A percentile compares a stretch with the other conserved stretches of the same genome.
Conservation (phyloP, 2,797 vertebrate genomes). For the Chromis chromis region DNA sequence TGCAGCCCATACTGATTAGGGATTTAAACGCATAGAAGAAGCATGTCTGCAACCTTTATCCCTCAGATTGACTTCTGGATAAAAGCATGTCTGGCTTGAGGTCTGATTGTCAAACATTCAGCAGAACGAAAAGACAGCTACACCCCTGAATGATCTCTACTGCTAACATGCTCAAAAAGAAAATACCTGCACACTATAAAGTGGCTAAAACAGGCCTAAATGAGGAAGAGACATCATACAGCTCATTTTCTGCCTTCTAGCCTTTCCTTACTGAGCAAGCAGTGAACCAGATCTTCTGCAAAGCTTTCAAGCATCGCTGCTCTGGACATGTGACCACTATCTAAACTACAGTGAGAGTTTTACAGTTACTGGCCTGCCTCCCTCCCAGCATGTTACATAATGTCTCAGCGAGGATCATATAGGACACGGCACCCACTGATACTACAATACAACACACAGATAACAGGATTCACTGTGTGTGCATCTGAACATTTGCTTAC, state of each 20-base stretch:
- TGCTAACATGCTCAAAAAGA: background rate
- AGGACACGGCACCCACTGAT: slow-evolving; percentile 17
- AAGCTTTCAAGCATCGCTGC: slow-evolving; percentile 32
- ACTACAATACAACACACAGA: slow-evolving; percentile 11
- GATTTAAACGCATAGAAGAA: slow-evolving; percentile 45
- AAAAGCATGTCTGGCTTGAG: slow-evolving; percentile 32
- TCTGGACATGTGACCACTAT: slow-evolving; percentile 31
- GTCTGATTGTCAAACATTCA: slow-evolving; percentile 20
- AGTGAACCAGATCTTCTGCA: slow-evolving; percentile 44
- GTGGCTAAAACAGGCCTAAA: background rate
- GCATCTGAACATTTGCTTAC: slow-evolving; percentile 14
- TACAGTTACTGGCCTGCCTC: slow-evolving; percentile 9
- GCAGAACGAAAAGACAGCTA: background rate
- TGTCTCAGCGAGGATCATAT: slow-evolving; percentile 24
- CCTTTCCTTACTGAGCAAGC: slow-evolving; percentile 34
- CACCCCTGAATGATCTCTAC: no score
- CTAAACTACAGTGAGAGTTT: slow-evolving; percentile 18
- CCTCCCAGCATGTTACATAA: slow-evolving; percentile 44
- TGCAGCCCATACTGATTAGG: slow-evolving; percentile 44
- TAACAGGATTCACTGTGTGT: slow-evolving; percentile 4
- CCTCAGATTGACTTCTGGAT: slow-evolving; percentile 20
- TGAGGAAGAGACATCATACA: slow-evolving; percentile 35
- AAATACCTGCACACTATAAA: background rate
- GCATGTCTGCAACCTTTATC: slow-evolving; percentile 31
- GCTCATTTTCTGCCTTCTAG: slow-evolving; percentile 14